Evolutionary conservation across 2,113 vertebrate genomes (phyloP).

Genomic region (Pipra filicauda): DNA sequence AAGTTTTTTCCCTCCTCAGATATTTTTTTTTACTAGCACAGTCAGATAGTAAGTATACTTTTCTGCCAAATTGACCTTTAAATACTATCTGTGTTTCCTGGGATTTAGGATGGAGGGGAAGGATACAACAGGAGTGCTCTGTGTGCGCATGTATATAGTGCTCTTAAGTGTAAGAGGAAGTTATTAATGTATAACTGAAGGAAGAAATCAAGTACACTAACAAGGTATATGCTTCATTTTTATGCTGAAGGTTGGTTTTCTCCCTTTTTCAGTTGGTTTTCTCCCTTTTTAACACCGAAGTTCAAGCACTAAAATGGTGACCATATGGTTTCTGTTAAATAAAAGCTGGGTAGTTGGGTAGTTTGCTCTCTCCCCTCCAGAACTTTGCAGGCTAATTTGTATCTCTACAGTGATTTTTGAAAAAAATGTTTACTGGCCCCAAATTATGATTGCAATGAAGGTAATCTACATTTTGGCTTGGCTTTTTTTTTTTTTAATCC

Average conservation of each 20-base stretch:
- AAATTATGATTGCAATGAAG: neutral
- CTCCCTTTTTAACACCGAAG: neutral
- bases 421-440: neutral
- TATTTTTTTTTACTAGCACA: neutral
- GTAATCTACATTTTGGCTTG: neutral
- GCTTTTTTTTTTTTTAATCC: neutral
- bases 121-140: neutral
- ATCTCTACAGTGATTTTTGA: neutral
- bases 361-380: neutral
- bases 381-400: neutral
- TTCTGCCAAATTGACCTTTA: neutral
- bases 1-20: neutral
- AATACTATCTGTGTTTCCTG: fast-evolving
- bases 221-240: neutral
- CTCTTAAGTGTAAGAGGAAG: neutral
- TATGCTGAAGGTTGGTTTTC: neutral
- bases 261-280: neutral
- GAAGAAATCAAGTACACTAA: neutral
- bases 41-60: neutral
- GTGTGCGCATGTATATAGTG: neutral
- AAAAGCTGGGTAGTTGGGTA: neutral
- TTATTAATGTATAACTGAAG: neutral
- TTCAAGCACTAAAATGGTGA: neutral
- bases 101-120: neutral
- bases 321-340: neutral